Base-by-base conservation (phyloP, 2,888 invertebrate genomes). In the Dicroscelio sp. region DNA sequence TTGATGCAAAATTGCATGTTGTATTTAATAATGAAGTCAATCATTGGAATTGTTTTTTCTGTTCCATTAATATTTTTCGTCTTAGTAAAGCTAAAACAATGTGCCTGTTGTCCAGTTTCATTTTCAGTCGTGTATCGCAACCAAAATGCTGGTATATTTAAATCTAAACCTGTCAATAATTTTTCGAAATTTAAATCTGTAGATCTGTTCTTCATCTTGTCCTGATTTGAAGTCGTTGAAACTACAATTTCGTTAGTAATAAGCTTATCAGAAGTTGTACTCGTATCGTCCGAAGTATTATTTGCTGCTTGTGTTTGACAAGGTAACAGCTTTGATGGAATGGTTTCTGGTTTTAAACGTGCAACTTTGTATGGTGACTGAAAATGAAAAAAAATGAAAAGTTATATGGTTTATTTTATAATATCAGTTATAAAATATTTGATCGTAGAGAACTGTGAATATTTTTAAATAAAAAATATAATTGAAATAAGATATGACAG, bases 61-160 rank as follows among this genome's bases (percentile, higher is more conserved):
- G 3, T 58, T 1, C 38, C 38, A 38, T 76, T 60, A 27, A 76
- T 38, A 25, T 23, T 35, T 76, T 27, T 76, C 1, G 23, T 38
- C 1, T 8, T 8, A 1, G 14, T 58, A 23, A 38, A 35, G 6
- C 14, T 38, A 76, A 76, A 76, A 25, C 58, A 35, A 35, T 58
- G 35, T 14, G 23, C 5, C 17, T 25, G 0, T 23, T 60, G 1
- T 4, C 76, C 58, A 25, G 1, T 23, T 8, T 60, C 27, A 27
- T 76, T 20, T 33, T 3, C 14, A 14, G 33, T 33, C 2, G 14
- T 20, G 6, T 14, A 33, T 33, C 25, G 17, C 1, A 1, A 55
- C 75, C 75, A 75, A n/a, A 52, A 31, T 12, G 23, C 1, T 30
- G 73, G 73, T n/a, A n/a, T n/a, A n/a, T n/a, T n/a, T n/a, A n/a